Percentiles rank a stretch among this genome's conserved stretches.
These are phyloP conservation scores for Buathra laborator DNA, from an alignment of 2,888 invertebrate species.

Conservation along the genomic window DNA sequence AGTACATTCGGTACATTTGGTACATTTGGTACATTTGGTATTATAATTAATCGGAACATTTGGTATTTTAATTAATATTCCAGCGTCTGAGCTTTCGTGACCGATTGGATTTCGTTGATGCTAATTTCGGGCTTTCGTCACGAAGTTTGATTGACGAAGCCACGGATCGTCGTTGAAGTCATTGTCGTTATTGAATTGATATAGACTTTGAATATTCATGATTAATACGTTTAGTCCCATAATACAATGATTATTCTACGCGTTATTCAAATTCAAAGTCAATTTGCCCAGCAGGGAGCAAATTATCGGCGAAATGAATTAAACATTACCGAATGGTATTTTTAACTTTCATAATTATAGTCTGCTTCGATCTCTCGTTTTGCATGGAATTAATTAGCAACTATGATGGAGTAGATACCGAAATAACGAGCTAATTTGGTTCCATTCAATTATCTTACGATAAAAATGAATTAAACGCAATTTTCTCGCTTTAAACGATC, in stretches of 20 bases:
- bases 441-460: not conserved
- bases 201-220: slow-evolving; percentile 3
- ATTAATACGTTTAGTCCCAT: not conserved
- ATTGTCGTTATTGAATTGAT: not conserved
- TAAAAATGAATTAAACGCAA: not conserved
- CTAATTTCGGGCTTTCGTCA: not conserved
- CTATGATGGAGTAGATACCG: not conserved
- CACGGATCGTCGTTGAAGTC: not conserved
- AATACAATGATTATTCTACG: not conserved
- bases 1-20: not conserved
- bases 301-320: not conserved
- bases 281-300: not conserved
- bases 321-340: not conserved
- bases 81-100: not conserved
- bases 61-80: slow-evolving; percentile 7
- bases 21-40: not conserved
- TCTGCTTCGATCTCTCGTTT: too few species aligned
- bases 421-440: not conserved
- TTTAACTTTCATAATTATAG: not conserved
- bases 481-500: too few species aligned
- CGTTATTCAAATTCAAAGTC: not conserved
- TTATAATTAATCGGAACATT: slow-evolving; percentile 6
- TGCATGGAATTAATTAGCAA: not conserved
- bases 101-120: not conserved
- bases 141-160: not conserved